Evolutionary conservation across 2,113 vertebrate genomes (phyloP).

Genomic region (Oceanodroma tethys): DNA sequence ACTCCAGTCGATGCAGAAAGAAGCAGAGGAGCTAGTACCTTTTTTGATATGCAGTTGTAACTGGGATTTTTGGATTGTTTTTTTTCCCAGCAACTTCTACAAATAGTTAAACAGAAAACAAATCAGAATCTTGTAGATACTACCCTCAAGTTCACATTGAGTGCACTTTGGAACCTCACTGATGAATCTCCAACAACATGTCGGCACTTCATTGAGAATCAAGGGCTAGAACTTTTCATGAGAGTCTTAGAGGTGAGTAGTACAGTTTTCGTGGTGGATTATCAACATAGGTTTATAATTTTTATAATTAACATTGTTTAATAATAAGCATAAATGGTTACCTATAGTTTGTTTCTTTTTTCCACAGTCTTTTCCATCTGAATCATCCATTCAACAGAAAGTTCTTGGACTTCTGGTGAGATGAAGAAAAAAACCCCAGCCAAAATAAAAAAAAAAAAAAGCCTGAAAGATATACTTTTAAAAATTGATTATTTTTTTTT

Average conservation of each 20-base stretch:
- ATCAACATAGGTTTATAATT: neutral
- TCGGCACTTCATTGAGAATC: conserved; percentile 98
- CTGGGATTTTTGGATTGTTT: neutral
- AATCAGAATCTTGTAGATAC: conserved; percentile 92
- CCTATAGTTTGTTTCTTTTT: conserved; percentile 7
- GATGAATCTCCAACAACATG: conserved; percentile 99
- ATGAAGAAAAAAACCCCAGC: neutral
- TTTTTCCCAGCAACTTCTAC: conserved; percentile 89
- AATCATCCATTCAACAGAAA: conserved; percentile 98
- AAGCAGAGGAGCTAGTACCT: neutral
- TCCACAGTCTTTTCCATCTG: conserved; percentile 90
- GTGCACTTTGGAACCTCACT: conserved; percentile 97
- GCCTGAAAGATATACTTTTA: neutral
- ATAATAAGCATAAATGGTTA: neutral
- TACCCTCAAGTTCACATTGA: conserved; percentile 96
- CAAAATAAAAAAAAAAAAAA: neutral
- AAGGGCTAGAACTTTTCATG: conserved; percentile 96
- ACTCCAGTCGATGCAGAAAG: neutral
- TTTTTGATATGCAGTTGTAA: neutral
- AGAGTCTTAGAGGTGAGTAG: conserved; percentile 91
- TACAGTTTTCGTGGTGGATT: neutral
- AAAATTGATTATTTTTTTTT: neutral
- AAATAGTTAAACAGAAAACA: conserved; percentile 97
- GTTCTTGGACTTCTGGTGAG: conserved; percentile 97
- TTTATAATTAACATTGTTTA: neutral